Evolutionary conservation across 2,888 invertebrate species (phyloP), one percentile per base, ranked within the genome.

Genomic region (Sicus ferrugineus): DNA sequence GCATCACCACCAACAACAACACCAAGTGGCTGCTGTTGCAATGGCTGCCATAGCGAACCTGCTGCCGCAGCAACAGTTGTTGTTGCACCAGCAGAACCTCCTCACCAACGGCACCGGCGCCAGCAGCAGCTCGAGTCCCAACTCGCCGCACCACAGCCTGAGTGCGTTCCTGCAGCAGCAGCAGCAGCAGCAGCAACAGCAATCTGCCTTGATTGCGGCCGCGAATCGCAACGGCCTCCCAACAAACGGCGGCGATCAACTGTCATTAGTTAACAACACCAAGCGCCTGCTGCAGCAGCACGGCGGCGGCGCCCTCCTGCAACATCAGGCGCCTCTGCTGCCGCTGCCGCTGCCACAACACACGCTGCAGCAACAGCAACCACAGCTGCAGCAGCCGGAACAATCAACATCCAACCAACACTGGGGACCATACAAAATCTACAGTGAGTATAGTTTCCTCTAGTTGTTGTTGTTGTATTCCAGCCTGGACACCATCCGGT

Each of bases 401-500:
- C 83, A 82, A 79, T 78, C 80, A 77, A 78, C 77, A 74, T 75
- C 75, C 75, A 77, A 81, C 73, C 81, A 82, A 75, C 84, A 82
- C 72, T 83, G 83, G 81, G 85, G 85, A 72, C 84, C 85, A 73
- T 86, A 84, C 79, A 86, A 86, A 83, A 80, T 84, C 73, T 86
- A 86, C 78, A 86, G 86, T 86, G 78, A 54, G 54, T 52, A 11
- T 9, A 21, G n/a, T n/a, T n/a, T n/a, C n/a, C n/a, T n/a, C n/a
- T n/a, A n/a, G 7, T 14, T 14, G 2, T 34, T 34, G 34, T 34
- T 34, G 7, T 1, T 14, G 34, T 34, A 14, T 34, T 14, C 34
- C 34, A 34, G 14, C 34, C 34, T 7, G 1, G 34, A 7, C 34
- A 34, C 34, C 7, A 9, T 34, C 34, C 34, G 14, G 34, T 34